A percentile compares a stretch with the other conserved stretches of the same genome.
Evolutionary conservation across 2,113 vertebrate genomes (phyloP).

Genomic region (Piprites chloris): DNA sequence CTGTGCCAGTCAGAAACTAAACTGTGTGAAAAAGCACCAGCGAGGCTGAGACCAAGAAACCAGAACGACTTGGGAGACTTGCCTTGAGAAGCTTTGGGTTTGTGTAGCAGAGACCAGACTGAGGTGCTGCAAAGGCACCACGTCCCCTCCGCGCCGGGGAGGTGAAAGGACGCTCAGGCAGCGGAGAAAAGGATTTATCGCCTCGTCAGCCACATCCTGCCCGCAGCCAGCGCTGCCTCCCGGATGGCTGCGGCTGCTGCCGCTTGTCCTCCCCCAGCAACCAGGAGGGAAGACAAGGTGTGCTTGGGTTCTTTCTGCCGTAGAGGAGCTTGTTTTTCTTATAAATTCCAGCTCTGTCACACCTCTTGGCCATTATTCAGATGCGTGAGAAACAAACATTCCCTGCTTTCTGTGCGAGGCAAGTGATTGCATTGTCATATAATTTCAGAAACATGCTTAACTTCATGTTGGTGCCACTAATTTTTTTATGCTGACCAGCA

Average conservation of each 20-base stretch:
- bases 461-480: background rate
- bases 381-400: background rate
- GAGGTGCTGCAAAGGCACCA: background rate
- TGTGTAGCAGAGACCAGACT: background rate
- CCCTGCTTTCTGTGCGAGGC: background rate
- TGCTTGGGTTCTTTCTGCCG: background rate
- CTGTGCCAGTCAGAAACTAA: rapidly evolving
- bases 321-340: background rate
- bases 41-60: background rate
- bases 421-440: background rate
- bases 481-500: background rate
- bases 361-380: background rate
- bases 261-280: background rate
- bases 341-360: background rate
- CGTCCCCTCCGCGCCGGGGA: background rate
- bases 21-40: background rate
- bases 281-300: background rate
- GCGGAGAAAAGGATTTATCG: background rate
- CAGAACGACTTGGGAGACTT: background rate
- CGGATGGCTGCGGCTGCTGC: background rate
- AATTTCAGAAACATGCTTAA: background rate
- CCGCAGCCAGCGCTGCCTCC: background rate
- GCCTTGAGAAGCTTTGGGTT: background rate
- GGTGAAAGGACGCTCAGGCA: background rate
- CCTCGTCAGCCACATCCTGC: background rate